phyloP scores from a whole-genome alignment of 2,113 vertebrate species.

The Callocephalon fimbriatum region DNA sequence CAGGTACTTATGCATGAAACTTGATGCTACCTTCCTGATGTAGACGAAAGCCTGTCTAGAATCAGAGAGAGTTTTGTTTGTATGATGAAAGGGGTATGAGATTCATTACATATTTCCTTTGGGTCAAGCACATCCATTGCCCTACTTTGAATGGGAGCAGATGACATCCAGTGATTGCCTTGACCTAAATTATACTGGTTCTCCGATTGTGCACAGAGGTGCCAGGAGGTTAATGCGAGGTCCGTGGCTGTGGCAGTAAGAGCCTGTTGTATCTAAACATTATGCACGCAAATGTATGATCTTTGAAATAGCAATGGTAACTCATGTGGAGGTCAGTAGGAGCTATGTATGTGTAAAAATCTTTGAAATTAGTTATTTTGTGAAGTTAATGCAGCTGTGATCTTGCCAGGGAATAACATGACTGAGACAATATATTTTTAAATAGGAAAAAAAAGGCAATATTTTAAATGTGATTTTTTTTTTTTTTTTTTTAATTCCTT shows the following conservation, averaged over 20 bases:
- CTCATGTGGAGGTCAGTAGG: background rate
- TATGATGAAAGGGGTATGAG: background rate
- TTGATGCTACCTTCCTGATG: background rate
- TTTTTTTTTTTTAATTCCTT: too few species aligned
- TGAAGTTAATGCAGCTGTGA: background rate
- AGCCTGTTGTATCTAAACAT: background rate
- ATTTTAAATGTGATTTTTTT: background rate
- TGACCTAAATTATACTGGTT: background rate
- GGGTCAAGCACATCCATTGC: background rate
- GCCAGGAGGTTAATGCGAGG: background rate
- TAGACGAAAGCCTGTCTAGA: rapidly evolving
- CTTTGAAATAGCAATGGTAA: background rate
- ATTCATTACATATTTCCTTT: background rate
- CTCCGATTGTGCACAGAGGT: background rate
- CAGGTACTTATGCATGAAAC: background rate
- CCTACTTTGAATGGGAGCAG: background rate
- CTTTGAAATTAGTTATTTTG: background rate
- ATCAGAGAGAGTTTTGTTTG: background rate
- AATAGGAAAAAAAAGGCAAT: background rate
- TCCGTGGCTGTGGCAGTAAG: background rate
- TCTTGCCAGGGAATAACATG: background rate
- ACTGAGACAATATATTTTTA: too few species aligned
- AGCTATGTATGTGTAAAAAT: background rate
- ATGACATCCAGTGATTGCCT: rapidly evolving
- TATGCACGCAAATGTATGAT: background rate